Evolutionary conservation across 2,113 vertebrate species (phyloP).

Genomic region (Sisor rabdophorus): DNA sequence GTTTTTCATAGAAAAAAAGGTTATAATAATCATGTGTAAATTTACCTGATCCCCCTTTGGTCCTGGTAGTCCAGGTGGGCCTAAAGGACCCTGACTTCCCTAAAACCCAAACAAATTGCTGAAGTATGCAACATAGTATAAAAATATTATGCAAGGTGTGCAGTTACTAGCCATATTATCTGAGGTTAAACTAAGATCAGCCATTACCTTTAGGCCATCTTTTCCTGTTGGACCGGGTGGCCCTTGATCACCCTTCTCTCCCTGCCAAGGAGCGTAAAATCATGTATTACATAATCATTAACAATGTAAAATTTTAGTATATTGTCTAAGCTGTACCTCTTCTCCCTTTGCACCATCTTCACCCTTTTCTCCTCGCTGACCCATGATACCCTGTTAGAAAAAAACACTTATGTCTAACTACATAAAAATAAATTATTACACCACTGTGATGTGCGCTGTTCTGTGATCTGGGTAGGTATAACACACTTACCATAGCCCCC

Average conservation of each 20-base stretch:
- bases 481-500: conserved; percentile 74
- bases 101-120: conserved; percentile 50
- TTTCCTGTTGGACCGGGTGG: conserved; percentile 69
- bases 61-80: conserved; percentile 65
- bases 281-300: neutral
- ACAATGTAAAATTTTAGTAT: neutral
- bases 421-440: neutral
- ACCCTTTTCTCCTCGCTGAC: conserved; percentile 69
- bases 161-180: neutral
- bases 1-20: neutral
- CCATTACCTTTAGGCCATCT: conserved; percentile 72
- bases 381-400: conserved; percentile 68
- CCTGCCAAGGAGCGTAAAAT: conserved; percentile 62
- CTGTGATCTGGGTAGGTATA: neutral
- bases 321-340: conserved; percentile 64
- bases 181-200: neutral
- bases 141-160: neutral
- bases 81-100: conserved; percentile 71
- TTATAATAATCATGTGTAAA: neutral
- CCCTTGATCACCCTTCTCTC: conserved; percentile 75
- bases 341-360: conserved; percentile 68
- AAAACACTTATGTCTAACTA: neutral
- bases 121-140: neutral
- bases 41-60: conserved; percentile 77
- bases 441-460: neutral